Evolutionary conservation across 2,797 vertebrate genomes (phyloP), one percentile per base, ranked within the genome.

Genomic region (Acrocephalus scirpaceus): DNA sequence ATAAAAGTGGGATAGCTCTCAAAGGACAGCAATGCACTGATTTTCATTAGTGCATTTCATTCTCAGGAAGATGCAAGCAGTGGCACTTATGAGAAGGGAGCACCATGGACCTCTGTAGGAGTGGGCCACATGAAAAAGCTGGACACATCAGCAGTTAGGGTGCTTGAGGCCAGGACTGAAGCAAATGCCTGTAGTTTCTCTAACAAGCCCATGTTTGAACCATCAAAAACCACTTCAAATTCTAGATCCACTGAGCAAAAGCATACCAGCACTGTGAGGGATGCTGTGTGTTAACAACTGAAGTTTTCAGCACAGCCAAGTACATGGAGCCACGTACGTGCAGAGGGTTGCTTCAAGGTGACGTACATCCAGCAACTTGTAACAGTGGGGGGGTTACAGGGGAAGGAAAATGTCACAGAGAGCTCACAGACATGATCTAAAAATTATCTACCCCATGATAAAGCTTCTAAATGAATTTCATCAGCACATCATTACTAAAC

Each of bases 261-360:
- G 19, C 27, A 34, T 9, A 45, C 1, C 30, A 79, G n/a, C 42
- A 67, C 29, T 10, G 1, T 10, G 44, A 71, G 20, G 22, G 14
- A 44, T 2, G 3, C 13, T 5, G 10, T 67, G 12, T 1, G 1
- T 20, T 45, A 79, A 44, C 13, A 50, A 25, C 14, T 26, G 29
- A 87, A 16, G 26, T 50, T 76, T 91, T 44, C 61, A 77, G 32
- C 34, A 42, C 30, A 74, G 30, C 7, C n/a, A 34, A 73, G 60
- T 11, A 16, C 0, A 0, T 16, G 10, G n/a, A 74, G 30, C 7
- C n/a, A 34, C 67, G 60, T 11, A 16, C 0, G 0, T 16, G 10
- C 22, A 65, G 54, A 64, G 5, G 7, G 27, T 11, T 38, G 18
- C n/a, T 47, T 71, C 36, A 36, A 16, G 65, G 82, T n/a, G 51